Conservation (phyloP, 2,888 invertebrate species). For the Saturnia japonica region DNA sequence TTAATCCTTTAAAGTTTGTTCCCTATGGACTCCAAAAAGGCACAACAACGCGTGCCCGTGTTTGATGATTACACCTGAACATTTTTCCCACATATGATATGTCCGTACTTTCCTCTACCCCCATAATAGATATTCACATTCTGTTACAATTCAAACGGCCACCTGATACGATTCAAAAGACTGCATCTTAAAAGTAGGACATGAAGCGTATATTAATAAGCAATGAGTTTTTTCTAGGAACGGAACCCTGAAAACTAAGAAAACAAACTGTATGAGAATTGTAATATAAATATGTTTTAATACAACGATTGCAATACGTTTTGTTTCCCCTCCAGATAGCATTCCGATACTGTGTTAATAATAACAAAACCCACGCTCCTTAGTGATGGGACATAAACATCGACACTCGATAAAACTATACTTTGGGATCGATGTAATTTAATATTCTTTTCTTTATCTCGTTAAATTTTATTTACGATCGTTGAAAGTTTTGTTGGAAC, state of each 20-base stretch:
- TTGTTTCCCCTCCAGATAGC: not conserved
- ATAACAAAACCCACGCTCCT: conserved; percentile 8
- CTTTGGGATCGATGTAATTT: not conserved
- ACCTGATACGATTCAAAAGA: not conserved
- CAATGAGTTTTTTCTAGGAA: not conserved
- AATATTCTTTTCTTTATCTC: conserved; percentile 4
- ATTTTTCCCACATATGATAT: too few relatives aligned
- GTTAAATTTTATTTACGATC: conserved; percentile 11
- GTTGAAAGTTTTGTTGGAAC: conserved; percentile 3
- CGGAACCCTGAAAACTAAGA: not conserved
- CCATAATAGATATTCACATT: too few relatives aligned
- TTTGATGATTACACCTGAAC: too few relatives aligned
- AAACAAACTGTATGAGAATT: conserved; percentile 1
- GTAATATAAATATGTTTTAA: conserved; percentile 5
- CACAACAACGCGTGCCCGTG: too few relatives aligned
- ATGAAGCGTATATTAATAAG: not conserved
- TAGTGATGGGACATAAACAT: conserved; percentile 8
- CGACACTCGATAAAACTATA: conserved; percentile 11
- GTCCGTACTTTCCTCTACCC: too few relatives aligned
- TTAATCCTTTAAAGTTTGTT: too few relatives aligned
- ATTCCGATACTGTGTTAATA: not conserved
- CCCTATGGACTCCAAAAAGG: too few relatives aligned
- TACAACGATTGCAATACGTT: not conserved
- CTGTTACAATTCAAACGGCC: too few relatives aligned
- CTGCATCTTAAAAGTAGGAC: not conserved